Conservation (phyloP, 1,140 invertebrate genomes). For the Bombus balteatus region DNA sequence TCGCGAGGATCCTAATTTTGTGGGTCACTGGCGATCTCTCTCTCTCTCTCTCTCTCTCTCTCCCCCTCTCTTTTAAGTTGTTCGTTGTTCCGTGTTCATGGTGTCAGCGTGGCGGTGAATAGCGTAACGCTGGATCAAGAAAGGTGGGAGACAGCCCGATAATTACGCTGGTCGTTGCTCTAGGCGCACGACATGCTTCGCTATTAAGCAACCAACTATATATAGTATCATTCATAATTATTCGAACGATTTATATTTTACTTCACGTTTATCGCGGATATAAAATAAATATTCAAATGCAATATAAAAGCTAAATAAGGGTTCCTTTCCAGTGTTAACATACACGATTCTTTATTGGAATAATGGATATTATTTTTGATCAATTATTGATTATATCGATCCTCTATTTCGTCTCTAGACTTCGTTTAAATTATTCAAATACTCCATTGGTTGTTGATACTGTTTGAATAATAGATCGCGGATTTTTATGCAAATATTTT, state of each 20-base stretch:
- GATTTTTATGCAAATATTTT: too few species aligned
- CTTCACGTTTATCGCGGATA: background rate
- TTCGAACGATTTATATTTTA: background rate
- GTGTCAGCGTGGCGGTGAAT: slow-evolving; percentile 26
- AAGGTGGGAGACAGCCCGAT: slow-evolving; percentile 63
- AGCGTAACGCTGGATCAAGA: slow-evolving; percentile 35
- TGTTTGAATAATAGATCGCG: too few species aligned
- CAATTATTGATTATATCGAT: too few species aligned
- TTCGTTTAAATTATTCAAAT: too few species aligned
- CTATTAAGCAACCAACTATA: slow-evolving; percentile 66
- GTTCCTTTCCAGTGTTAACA: too few species aligned
- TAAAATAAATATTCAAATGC: too few species aligned
- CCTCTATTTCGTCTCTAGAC: too few species aligned
- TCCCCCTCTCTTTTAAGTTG: background rate
- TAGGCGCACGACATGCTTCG: slow-evolving; percentile 60
- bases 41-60: background rate
- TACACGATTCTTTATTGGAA: too few species aligned
- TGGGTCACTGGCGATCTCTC: slow-evolving; percentile 37
- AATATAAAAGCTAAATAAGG: too few species aligned
- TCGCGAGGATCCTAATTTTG: slow-evolving; percentile 42
- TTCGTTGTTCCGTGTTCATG: background rate
- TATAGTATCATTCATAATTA: background rate
- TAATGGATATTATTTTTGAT: too few species aligned
- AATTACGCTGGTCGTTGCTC: slow-evolving; percentile 72
- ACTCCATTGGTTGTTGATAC: too few species aligned